These are phyloP conservation scores for Axea sp. DNA, from an alignment of 2,888 invertebrate species.

Conservation along the genomic window DNA sequence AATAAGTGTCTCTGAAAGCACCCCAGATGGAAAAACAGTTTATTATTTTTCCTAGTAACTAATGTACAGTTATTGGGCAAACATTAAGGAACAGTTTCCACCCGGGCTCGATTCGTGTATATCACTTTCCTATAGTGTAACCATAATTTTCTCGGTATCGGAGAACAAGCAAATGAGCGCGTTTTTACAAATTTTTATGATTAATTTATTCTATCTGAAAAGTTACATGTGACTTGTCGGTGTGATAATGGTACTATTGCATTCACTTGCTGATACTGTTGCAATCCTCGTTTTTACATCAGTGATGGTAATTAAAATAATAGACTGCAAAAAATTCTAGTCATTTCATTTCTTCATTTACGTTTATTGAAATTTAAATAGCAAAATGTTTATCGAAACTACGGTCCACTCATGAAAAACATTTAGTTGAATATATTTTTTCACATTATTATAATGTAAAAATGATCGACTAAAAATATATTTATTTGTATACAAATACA, in stretches of 20 bases:
- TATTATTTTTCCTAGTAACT: constrained; percentile 4
- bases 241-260: constrained; percentile 60
- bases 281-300: constrained; percentile 46
- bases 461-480: no score
- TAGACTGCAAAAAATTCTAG: constrained; percentile 49
- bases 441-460: no score
- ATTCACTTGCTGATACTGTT: constrained; percentile 56
- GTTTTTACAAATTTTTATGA: constrained; percentile 61
- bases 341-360: constrained; percentile 16
- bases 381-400: constrained; percentile 22
- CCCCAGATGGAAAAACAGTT: constrained; percentile 5
- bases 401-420: neutral
- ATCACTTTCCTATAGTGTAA: constrained; percentile 57
- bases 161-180: constrained; percentile 31
- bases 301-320: constrained; percentile 53
- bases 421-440: no score
- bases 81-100: constrained; percentile 2
- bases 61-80: constrained; percentile 5
- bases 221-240: constrained; percentile 61
- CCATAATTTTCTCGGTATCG: constrained; percentile 50
- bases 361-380: constrained; percentile 29
- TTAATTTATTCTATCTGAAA: constrained; percentile 54
- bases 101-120: constrained; percentile 43
- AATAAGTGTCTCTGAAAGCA: constrained; percentile 40
- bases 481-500: no score